These are phyloP conservation scores for Ametastegia equiseti DNA, from an alignment of 2,888 invertebrate genomes.

Conservation along the genomic window DNA sequence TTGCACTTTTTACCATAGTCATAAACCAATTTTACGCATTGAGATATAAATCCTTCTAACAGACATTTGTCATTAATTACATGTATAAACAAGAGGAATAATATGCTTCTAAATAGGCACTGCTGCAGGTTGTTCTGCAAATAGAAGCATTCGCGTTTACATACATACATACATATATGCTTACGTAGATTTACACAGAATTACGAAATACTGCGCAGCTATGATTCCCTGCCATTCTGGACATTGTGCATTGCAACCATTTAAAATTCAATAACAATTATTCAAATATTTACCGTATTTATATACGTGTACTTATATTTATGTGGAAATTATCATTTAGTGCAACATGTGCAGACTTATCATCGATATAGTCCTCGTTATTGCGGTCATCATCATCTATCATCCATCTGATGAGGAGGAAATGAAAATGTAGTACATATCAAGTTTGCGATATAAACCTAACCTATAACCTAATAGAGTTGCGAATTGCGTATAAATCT, in stretches of 20 bases:
- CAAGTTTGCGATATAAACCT: too few species aligned
- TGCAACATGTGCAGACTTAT: too few species aligned
- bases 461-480: not conserved
- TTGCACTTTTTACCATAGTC: slow-evolving; percentile 24
- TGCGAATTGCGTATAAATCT: not conserved
- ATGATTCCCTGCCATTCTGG: too few species aligned
- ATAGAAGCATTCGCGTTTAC: not conserved
- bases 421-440: too few species aligned
- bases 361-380: not conserved
- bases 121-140: not conserved
- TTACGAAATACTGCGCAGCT: not conserved
- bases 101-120: not conserved
- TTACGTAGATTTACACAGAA: too few species aligned
- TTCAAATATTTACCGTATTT: too few species aligned
- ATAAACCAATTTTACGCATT: slow-evolving; percentile 39
- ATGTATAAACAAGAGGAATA: slow-evolving; percentile 18
- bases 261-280: slow-evolving; percentile 15
- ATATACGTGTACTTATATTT: too few species aligned
- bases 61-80: slow-evolving; percentile 34
- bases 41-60: slow-evolving; percentile 8
- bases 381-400: not conserved
- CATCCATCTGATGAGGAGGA: too few species aligned
- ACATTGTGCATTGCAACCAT: not conserved
- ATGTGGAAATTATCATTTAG: too few species aligned
- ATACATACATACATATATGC: too few species aligned